phyloP scores from a whole-genome alignment of 1,140 invertebrate genomes.

The Drosophila kanapiae region DNA sequence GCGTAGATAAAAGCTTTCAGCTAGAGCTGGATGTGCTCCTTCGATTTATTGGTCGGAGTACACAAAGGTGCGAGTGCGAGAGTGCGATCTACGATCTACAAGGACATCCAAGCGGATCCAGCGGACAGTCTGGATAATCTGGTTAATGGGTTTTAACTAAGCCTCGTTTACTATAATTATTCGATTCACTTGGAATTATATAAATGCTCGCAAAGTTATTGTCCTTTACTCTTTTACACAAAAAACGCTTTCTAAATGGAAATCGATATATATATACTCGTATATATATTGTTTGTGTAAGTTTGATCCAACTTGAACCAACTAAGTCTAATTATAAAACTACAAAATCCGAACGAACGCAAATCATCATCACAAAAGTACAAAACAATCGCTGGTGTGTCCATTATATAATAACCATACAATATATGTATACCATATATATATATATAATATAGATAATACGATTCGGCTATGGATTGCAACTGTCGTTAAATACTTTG shows the following conservation, averaged over 20 bases:
- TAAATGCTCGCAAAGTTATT: conserved; percentile 80
- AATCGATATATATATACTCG: background rate
- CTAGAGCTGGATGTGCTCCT: conserved; percentile 23
- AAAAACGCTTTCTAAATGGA: conserved; percentile 46
- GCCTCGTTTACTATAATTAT: conserved; percentile 14
- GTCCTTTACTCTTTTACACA: conserved; percentile 59
- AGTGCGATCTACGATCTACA: conserved; percentile 11
- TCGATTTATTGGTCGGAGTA: conserved; percentile 38
- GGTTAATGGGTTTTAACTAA: background rate
- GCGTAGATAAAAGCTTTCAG: conserved; percentile 34
- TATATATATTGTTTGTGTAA: conserved; percentile 1
- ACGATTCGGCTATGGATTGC: conserved; percentile 25
- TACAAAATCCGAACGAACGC: conserved; percentile 43
- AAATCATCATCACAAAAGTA: conserved; percentile 40
- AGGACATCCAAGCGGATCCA: conserved; percentile 15
- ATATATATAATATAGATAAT: conserved; percentile 28
- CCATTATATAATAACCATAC: conserved; percentile 6
- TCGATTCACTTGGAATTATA: conserved; percentile 21
- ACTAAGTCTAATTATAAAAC: conserved; percentile 49
- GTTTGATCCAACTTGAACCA: conserved; percentile 43
- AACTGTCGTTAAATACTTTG: conserved; percentile 50
- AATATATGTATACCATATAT: background rate
- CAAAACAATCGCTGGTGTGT: conserved; percentile 29
- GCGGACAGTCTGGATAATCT: conserved; percentile 20
- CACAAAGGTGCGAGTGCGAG: conserved; percentile 15